These are phyloP conservation scores for Acanthurus leucopareius DNA, from an alignment of 2,797 vertebrate species.

Conservation along the genomic window DNA sequence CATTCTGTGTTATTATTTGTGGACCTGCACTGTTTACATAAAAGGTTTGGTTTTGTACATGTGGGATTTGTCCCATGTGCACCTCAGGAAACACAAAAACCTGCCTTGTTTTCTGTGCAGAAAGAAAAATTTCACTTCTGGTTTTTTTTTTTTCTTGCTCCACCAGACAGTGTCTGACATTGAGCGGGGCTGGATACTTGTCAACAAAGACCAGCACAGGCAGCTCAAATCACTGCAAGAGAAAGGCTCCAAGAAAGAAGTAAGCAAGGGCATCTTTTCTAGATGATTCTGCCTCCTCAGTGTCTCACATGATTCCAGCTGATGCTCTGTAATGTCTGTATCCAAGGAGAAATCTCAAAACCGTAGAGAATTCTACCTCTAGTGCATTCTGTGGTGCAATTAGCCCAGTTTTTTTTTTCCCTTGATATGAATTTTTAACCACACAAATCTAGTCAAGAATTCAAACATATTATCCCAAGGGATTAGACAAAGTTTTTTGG, in stretches of 20 bases:
- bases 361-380: slow-evolving; percentile 9
- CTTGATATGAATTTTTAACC: slow-evolving; percentile 52
- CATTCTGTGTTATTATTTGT: slow-evolving; percentile 35
- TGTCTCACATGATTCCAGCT: slow-evolving; percentile 8
- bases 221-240: slow-evolving; percentile 99
- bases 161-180: slow-evolving; percentile 95
- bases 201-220: slow-evolving; percentile 97
- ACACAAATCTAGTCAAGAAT: slow-evolving; percentile 42
- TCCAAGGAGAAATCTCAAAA: slow-evolving; percentile 34
- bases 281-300: background rate
- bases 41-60: background rate
- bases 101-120: slow-evolving; percentile 30
- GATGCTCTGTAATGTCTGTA: slow-evolving; percentile 22
- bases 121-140: slow-evolving; percentile 40
- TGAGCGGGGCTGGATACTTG: slow-evolving; percentile 96
- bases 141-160: slow-evolving; percentile 47
- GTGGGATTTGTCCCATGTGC: slow-evolving; percentile 23
- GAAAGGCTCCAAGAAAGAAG: slow-evolving; percentile 99
- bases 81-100: background rate
- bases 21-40: slow-evolving; percentile 13
- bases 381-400: slow-evolving; percentile 44
- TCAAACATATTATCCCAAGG: slow-evolving; percentile 7
- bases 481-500: slow-evolving; percentile 12
- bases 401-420: slow-evolving; percentile 54
- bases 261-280: slow-evolving; percentile 70